These are phyloP conservation scores for Zaprionus vittiger DNA, from an alignment of 1,140 invertebrate genomes.

Conservation along the genomic window DNA sequence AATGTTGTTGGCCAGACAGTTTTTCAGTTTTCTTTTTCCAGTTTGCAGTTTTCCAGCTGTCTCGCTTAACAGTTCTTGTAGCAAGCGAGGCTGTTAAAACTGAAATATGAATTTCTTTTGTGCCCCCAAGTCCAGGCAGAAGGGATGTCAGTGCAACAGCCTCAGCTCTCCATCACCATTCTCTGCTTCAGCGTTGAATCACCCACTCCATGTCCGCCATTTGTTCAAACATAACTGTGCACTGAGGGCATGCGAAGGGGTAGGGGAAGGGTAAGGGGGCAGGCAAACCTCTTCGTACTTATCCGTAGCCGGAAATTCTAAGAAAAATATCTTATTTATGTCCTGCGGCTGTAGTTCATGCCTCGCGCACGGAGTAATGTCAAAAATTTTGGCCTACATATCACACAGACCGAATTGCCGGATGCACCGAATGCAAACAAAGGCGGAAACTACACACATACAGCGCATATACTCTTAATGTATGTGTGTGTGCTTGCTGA, in stretches of 20 bases:
- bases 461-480: not conserved
- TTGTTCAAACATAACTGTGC: constrained; percentile 46
- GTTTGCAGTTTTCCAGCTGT: constrained; percentile 4
- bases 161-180: not conserved
- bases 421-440: constrained; percentile 22
- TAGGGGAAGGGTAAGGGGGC: not conserved
- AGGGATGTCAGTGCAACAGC: not conserved
- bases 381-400: constrained; percentile 77
- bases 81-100: constrained; percentile 67
- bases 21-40: constrained; percentile 50
- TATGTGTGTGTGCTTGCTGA: constrained; percentile 4
- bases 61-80: constrained; percentile 47
- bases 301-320: constrained; percentile 56
- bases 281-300: not conserved
- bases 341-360: constrained; percentile 75
- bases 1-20: constrained; percentile 65
- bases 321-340: constrained; percentile 81
- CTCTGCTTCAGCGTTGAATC: not conserved
- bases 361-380: constrained; percentile 65
- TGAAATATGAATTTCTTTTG: constrained; percentile 81
- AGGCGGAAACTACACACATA: constrained; percentile 9
- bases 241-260: not conserved
- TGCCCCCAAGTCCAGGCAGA: constrained; percentile 19
- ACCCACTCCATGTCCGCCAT: constrained; percentile 34
- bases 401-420: constrained; percentile 32